Evolutionary conservation across 2,888 invertebrate genomes (phyloP), one percentile per base, ranked within the genome.

Genomic region (Augiades crinisus): DNA sequence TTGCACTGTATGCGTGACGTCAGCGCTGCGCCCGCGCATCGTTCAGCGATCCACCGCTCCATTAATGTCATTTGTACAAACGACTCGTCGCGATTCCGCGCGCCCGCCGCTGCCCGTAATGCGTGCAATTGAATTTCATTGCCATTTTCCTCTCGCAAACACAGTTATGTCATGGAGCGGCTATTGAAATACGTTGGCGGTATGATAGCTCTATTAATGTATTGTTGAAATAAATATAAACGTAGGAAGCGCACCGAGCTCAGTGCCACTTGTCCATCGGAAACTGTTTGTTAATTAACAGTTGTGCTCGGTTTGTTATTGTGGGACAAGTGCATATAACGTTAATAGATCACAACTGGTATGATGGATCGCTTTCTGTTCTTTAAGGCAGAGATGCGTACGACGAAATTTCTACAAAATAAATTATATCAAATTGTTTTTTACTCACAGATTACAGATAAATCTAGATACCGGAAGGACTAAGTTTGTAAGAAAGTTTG

Each of bases 91-190:
- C 68, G 63, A 63, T 60, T 67, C 69, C 67, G 76, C 85, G 84
- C 86, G 85, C 82, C 85, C 82, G 84, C 78, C 74, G 73, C 65
- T 61, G 59, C 41, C 24, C 49, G 61, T 75, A 72, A 77, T 72
- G 62, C 62, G 69, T 77, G 72, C 87, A 86, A 87, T 85, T 87
- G 86, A 69, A 82, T 82, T 75, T 85, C 85, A 87, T 87, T 87
- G 88, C 79, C 81, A 81, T 85, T 85, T 85, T 79, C 88, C 86
- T 85, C 69, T 64, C 65, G 64, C 66, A 68, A 76, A 72, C 64
- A 65, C 63, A 64, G 65, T 72, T 72, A 72, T 64, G 62, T 65
- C 61, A 63, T 60, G 55, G 52, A 50, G 55, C 54, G 47, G 41
- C 49, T 49, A 54, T 46, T 54, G 37, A 31, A 36, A 52, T 40